These are phyloP conservation scores for Turdus rufiventris DNA, from an alignment of 2,113 vertebrate species.

Conservation along the genomic window DNA sequence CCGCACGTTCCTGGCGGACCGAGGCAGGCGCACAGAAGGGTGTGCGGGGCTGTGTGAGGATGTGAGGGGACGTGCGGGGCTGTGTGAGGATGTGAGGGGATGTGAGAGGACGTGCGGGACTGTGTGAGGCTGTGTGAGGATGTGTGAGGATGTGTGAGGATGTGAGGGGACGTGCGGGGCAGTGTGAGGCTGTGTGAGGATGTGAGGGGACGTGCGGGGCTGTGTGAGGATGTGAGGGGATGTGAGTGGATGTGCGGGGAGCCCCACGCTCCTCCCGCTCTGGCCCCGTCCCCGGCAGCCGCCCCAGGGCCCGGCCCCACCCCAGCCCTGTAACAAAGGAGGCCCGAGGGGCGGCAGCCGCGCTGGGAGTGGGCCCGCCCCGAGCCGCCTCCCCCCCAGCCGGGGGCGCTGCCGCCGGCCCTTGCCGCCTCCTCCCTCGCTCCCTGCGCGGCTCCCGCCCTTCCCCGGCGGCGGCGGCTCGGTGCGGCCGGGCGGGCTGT, in stretches of 20 bases:
- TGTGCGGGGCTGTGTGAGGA: neutral
- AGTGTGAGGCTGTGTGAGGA: neutral
- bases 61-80: rapidly evolving
- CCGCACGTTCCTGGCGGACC: neutral
- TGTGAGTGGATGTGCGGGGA: too few relatives aligned
- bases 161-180: neutral
- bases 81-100: neutral
- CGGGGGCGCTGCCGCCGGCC: neutral
- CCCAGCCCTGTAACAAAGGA: conserved; percentile 5
- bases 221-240: too few relatives aligned
- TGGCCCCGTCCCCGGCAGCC: rapidly evolving
- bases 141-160: rapidly evolving
- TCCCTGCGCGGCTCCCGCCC: neutral
- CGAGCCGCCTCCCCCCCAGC: neutral
- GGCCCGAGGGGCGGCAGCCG: neutral
- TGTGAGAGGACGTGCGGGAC: neutral
- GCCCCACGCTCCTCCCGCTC: rapidly evolving
- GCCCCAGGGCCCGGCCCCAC: neutral
- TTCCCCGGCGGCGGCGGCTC: neutral
- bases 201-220: too few relatives aligned
- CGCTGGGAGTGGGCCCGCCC: neutral
- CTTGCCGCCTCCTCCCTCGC: neutral
- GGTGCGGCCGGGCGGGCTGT: neutral
- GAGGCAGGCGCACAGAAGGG: neutral
- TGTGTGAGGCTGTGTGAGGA: rapidly evolving